Evolutionary conservation across 2,797 vertebrate species (phyloP).

Genomic region (Microctenopoma stevenorrisi): DNA sequence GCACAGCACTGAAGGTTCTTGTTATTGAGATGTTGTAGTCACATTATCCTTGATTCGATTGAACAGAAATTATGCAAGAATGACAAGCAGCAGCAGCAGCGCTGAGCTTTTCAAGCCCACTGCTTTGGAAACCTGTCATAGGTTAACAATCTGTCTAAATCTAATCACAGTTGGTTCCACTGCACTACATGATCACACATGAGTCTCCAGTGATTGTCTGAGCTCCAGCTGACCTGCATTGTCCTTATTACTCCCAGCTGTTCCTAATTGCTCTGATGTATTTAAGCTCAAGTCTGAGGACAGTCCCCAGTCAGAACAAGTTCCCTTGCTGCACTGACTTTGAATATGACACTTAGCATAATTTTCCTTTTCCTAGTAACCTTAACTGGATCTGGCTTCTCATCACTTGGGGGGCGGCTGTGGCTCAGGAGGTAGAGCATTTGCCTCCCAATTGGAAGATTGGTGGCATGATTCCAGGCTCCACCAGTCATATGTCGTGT

Average conservation of each 20-base stretch:
- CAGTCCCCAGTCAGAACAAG: not conserved
- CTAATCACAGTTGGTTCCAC: not conserved
- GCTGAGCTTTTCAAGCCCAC: not conserved
- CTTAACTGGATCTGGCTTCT: too few species aligned
- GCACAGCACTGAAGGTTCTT: slow-evolving; percentile 55
- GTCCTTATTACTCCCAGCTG: slow-evolving; percentile 20
- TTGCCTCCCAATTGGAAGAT: too few species aligned
- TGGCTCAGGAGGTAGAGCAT: too few species aligned
- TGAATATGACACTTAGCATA: not conserved
- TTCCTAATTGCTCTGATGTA: slow-evolving; percentile 23
- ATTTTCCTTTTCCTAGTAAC: not conserved
- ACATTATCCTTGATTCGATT: slow-evolving; percentile 41
- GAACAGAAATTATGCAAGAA: slow-evolving; percentile 4
- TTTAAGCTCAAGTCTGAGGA: slow-evolving; percentile 9
- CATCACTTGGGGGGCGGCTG: too few species aligned
- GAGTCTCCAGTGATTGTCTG: not conserved
- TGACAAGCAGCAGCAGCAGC: not conserved
- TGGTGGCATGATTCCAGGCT: too few species aligned
- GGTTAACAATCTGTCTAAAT: not conserved
- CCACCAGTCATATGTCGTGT: too few species aligned
- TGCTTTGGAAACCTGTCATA: not conserved
- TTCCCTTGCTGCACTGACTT: not conserved
- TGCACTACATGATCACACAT: not conserved
- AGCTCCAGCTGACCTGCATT: slow-evolving; percentile 12
- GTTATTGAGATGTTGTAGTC: slow-evolving; percentile 19